Conservation (phyloP, 2,113 vertebrate species). For the Felis chaus region DNA sequence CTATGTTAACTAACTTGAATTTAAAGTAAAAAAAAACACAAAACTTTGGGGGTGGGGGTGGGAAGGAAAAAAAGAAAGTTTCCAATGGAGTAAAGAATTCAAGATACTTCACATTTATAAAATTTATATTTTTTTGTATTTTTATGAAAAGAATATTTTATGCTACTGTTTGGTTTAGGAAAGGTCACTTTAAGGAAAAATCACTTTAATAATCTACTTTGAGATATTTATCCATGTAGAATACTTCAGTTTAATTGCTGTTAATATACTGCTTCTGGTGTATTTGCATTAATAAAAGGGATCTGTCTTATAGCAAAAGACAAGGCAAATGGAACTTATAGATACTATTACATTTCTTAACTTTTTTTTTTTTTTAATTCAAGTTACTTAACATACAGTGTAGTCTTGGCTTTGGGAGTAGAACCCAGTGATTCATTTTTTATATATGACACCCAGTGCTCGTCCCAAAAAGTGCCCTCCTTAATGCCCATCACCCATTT, state of each 20-base stretch:
- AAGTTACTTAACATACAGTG: too few relatives aligned
- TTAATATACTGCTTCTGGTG: neutral
- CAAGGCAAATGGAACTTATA: neutral
- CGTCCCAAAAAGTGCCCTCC: too few relatives aligned
- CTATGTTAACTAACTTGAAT: too few relatives aligned
- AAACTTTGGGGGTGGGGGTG: too few relatives aligned
- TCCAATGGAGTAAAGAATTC: neutral
- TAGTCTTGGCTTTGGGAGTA: too few relatives aligned
- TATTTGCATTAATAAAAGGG: neutral
- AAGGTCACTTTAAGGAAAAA: neutral
- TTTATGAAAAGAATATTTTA: neutral
- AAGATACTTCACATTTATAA: neutral
- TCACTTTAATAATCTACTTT: neutral
- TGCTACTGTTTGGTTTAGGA: neutral
- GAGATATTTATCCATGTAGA: neutral
- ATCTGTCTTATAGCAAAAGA: neutral
- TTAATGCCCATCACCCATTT: too few relatives aligned
- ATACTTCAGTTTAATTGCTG: neutral
- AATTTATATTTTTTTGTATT: neutral
- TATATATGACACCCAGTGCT: too few relatives aligned
- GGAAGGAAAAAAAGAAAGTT: neutral
- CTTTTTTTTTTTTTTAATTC: neutral
- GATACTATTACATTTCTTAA: neutral
- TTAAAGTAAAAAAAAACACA: too few relatives aligned
- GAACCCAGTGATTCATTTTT: too few relatives aligned